Conservation (phyloP, 2,797 vertebrate genomes). For the Coranthus polyacanthus region DNA sequence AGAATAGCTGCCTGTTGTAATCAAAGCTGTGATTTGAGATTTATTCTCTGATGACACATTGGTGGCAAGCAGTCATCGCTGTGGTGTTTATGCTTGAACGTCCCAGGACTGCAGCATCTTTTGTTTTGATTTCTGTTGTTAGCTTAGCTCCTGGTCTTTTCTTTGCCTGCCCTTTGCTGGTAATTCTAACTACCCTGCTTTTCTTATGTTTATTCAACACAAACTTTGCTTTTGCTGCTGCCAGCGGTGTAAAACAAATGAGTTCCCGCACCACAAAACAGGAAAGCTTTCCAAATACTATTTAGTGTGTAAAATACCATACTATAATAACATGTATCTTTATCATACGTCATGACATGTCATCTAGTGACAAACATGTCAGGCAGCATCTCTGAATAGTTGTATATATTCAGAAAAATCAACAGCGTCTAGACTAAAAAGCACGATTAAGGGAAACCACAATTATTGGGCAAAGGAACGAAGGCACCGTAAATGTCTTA, state of each 20-base stretch:
- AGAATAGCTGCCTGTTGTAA: not conserved
- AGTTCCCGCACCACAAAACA: no score
- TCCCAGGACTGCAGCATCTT: slow-evolving; percentile 11
- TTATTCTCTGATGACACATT: slow-evolving; percentile 3
- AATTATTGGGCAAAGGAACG: not conserved
- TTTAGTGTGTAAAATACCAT: no score
- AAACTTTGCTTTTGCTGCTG: slow-evolving; percentile 2
- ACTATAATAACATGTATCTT: no score
- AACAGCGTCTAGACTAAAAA: not conserved
- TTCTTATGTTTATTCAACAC: slow-evolving; percentile 1
- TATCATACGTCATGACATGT: not conserved
- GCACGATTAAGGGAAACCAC: no score
- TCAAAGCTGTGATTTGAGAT: not conserved
- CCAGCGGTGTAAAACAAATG: no score
- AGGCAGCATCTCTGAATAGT: not conserved
- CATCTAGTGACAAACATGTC: not conserved
- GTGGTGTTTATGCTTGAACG: slow-evolving; percentile 14
- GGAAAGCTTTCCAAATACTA: not conserved
- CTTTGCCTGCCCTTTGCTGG: slow-evolving; percentile 10
- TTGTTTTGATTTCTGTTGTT: slow-evolving; percentile 6
- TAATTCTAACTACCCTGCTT: not conserved
- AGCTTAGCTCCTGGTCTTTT: not conserved
- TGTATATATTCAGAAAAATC: not conserved
- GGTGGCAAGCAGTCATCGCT: slow-evolving; percentile 1
- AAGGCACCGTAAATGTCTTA: slow-evolving; percentile 22